Conservation (phyloP, 1,140 invertebrate genomes). For the Megalonaias nervosa region DNA sequence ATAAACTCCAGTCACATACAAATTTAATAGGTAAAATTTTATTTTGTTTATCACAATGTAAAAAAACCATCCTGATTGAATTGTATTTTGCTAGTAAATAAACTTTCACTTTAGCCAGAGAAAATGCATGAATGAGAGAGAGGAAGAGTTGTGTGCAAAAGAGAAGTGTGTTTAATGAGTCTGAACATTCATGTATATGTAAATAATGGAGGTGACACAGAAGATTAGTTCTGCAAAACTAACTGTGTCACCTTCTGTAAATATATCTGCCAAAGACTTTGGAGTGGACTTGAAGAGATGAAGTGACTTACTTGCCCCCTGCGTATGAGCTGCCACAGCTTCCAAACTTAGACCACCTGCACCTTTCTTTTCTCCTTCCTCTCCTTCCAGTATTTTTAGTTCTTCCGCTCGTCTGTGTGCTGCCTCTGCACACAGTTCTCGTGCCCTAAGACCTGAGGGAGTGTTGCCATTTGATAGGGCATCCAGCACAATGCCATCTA, state of each 20-base stretch:
- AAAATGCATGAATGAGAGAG: neutral
- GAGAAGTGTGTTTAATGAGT: neutral
- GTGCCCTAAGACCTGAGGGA: constrained; percentile 60
- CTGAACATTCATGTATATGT: constrained; percentile 6
- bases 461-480: constrained; percentile 69
- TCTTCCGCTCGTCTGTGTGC: constrained; percentile 66
- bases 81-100: neutral
- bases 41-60: neutral
- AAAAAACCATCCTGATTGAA: neutral
- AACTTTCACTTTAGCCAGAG: no score
- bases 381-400: constrained; percentile 53
- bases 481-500: constrained; percentile 69
- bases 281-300: neutral
- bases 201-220: neutral
- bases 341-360: constrained; percentile 69
- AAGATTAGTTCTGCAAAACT: no score
- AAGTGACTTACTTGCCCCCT: constrained; percentile 50
- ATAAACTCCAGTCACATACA: neutral
- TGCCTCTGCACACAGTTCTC: constrained; percentile 68
- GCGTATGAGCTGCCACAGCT: constrained; percentile 68
- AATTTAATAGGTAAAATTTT: no score
- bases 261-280: neutral
- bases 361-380: constrained; percentile 60
- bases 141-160: neutral
- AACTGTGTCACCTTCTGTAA: neutral